phyloP scores from a whole-genome alignment of 2,797 vertebrate species.

The Vireo griseus region DNA sequence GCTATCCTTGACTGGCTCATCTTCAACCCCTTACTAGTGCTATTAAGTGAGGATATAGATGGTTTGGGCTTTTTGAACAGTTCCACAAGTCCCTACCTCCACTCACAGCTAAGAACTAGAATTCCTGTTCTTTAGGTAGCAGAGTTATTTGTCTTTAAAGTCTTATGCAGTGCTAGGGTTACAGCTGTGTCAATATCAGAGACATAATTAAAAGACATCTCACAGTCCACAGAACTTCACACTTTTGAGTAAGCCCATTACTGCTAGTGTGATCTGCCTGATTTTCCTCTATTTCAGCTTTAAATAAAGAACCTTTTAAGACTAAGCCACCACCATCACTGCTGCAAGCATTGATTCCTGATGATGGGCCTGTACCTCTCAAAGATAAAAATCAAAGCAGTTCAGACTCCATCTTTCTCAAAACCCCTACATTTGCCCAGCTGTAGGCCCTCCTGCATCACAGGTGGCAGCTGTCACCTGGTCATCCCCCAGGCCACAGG shows the following conservation, averaged over 20 bases:
- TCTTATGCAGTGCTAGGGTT: neutral
- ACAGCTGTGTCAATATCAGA: neutral
- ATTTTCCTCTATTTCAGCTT: neutral
- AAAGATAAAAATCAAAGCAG: neutral
- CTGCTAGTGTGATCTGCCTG: neutral
- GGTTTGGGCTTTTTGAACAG: neutral
- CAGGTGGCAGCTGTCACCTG: neutral
- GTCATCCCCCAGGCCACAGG: neutral
- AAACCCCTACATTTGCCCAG: neutral
- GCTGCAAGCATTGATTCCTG: neutral
- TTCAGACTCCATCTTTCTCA: neutral
- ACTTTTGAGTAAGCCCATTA: neutral
- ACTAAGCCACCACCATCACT: neutral
- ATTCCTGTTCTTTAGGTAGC: neutral
- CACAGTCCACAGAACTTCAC: neutral
- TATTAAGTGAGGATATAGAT: neutral
- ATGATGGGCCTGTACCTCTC: neutral
- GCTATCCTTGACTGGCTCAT: neutral
- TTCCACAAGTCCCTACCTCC: neutral
- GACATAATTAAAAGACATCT: neutral
- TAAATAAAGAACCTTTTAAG: neutral
- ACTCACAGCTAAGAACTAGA: neutral
- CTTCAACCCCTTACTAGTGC: neutral
- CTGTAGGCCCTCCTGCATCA: neutral
- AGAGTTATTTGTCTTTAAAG: neutral